Evolutionary conservation across 2,113 vertebrate genomes (phyloP), one percentile per base, ranked within the genome.

Genomic region (Tauraco erythrolophus): DNA sequence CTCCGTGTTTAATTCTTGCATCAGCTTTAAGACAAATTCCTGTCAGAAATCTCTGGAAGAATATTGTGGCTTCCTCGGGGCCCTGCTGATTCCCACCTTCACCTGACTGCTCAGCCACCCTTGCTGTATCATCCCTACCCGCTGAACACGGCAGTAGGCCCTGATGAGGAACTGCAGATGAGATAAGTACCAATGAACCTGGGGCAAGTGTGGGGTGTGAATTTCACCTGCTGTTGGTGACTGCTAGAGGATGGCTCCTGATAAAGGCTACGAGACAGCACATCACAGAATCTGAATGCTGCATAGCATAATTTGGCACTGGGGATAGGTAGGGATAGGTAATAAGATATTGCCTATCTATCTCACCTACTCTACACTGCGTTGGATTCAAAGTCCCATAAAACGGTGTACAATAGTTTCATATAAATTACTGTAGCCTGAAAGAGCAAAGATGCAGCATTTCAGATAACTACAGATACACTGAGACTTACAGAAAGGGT

Each of bases 121-220:
- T 62, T 68, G 19, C 7, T 41, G 11, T 31, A 28, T 14, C 66
- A 22, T 54, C 43, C 8, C 27, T 37, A 35, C 33, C 27, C 57
- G 30, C 3, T 2, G 0, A 56, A 84, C 7, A n/a, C 1, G 10
- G 24, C 10, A 7, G n/a, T 5, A 24, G 13, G 23, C 28, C 45
- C 74, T 51, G 51, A 24, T 1, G 2, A 65, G 45, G 37, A 91
- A 19, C 27, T 45, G 15, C 18, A 51, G 35, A 33, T 2, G 4
- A 39, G 33, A 28, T n/a, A 30, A 53, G 28, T 54, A 68, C 9
- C 10, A 62, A n/a, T 19, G 30, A 54, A 62, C 16, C 71, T 46
- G 19, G 24, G 61, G 24, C 58, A 46, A 51, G 53, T 6, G 18
- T 41, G 35, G 51, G 60, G 27, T 37, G 27, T 0, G 1, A 60